Conservation (phyloP, 2,888 invertebrate species). For the Cryptocheilus praepositus region DNA sequence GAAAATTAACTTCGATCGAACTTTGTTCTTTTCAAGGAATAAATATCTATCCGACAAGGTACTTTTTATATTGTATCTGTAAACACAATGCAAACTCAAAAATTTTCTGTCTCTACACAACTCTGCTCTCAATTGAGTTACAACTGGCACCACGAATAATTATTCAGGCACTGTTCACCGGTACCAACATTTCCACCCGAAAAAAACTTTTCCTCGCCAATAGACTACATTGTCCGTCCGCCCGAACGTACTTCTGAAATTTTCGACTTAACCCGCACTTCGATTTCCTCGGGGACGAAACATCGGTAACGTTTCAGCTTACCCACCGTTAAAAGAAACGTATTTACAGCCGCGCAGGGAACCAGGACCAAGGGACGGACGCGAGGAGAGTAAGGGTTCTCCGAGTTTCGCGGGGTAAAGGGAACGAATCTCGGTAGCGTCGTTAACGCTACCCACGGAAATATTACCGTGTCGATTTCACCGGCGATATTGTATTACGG, state of each 20-base stretch:
- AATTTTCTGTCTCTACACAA: no score
- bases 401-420: background rate
- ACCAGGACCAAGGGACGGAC: slow-evolving; percentile 22
- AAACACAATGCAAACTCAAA: no score
- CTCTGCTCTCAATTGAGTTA: no score
- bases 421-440: slow-evolving; percentile 47
- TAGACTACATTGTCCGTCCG: no score
- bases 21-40: no score
- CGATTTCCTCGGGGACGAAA: slow-evolving; percentile 59
- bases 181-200: no score
- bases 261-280: slow-evolving; percentile 10
- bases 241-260: background rate
- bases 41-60: no score
- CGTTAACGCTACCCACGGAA: slow-evolving; percentile 54
- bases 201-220: no score
- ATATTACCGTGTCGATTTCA: slow-evolving; percentile 59
- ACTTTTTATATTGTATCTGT: no score
- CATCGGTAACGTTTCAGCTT: slow-evolving; percentile 23
- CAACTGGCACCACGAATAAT: no score
- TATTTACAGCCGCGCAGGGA: slow-evolving; percentile 52
- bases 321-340: slow-evolving; percentile 45
- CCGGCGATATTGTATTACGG: slow-evolving; percentile 55
- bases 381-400: background rate
- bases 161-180: no score
- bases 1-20: no score